A percentile compares a stretch with the other conserved stretches of the same genome.
phyloP scores from a whole-genome alignment of 2,797 vertebrate genomes.

The Orientallactaga sibirica region DNA sequence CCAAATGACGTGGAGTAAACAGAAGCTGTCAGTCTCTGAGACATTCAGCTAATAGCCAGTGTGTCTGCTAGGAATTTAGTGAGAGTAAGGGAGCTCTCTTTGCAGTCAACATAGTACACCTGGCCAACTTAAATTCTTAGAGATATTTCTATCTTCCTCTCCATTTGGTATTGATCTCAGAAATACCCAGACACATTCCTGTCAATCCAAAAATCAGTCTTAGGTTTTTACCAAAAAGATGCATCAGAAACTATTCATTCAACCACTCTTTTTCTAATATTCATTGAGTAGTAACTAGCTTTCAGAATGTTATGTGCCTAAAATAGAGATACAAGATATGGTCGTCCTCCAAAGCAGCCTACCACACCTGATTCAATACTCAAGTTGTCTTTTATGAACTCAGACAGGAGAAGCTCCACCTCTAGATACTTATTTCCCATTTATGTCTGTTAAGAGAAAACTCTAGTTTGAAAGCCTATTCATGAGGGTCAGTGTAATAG shows the following conservation, averaged over 20 bases:
- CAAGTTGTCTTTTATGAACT: conserved; percentile 3
- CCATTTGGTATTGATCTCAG: neutral
- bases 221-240: neutral
- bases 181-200: neutral
- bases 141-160: neutral
- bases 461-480: neutral
- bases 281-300: neutral
- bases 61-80: conserved; percentile 19
- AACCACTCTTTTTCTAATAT: neutral
- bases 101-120: neutral
- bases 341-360: neutral
- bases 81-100: neutral
- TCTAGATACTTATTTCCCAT: neutral
- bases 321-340: neutral
- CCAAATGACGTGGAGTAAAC: conserved; percentile 45
- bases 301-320: conserved; percentile 18
- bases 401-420: neutral
- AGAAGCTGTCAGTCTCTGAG: conserved; percentile 34
- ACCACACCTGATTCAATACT: neutral
- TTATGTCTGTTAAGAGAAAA: neutral
- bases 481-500: neutral
- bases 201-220: neutral
- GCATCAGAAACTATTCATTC: neutral
- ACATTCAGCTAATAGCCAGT: conserved; percentile 16
- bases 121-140: conserved; percentile 6